These are phyloP conservation scores for Hybognathus amarus DNA, from an alignment of 2,797 vertebrate species.

Conservation along the genomic window DNA sequence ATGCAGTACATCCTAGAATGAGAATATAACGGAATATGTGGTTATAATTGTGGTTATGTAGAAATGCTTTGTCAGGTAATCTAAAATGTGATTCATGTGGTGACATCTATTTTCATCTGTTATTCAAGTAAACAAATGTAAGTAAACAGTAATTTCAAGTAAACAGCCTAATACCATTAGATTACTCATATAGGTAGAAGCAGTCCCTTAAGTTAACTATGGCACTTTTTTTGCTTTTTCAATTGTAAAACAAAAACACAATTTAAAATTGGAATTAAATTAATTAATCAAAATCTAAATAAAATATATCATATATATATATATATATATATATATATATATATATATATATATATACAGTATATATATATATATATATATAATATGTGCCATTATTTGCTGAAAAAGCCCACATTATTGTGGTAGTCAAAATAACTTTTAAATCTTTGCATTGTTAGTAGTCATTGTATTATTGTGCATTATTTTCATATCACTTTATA, in stretches of 20 bases:
- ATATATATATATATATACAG: too few relatives aligned
- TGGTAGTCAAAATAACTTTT: neutral
- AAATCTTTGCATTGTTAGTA: neutral
- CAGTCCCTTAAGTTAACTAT: neutral
- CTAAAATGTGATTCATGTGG: neutral
- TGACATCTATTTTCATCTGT: neutral
- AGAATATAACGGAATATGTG: neutral
- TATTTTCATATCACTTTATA: slow-evolving; percentile 9
- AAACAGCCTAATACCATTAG: neutral
- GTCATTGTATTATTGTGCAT: neutral
- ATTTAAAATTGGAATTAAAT: neutral
- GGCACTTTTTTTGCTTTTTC: neutral
- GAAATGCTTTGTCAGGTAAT: neutral
- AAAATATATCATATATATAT: neutral
- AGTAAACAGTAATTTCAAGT: too few relatives aligned
- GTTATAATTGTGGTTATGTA: neutral
- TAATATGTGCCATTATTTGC: neutral
- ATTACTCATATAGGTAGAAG: neutral
- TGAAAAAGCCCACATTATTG: neutral
- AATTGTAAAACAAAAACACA: neutral
- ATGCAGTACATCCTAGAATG: neutral
- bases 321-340: too few relatives aligned
- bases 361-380: too few relatives aligned
- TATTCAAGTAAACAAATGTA: neutral
- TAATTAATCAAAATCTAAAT: neutral